phyloP scores from a whole-genome alignment of 2,797 vertebrate species.

The Hippocampus kuda region DNA sequence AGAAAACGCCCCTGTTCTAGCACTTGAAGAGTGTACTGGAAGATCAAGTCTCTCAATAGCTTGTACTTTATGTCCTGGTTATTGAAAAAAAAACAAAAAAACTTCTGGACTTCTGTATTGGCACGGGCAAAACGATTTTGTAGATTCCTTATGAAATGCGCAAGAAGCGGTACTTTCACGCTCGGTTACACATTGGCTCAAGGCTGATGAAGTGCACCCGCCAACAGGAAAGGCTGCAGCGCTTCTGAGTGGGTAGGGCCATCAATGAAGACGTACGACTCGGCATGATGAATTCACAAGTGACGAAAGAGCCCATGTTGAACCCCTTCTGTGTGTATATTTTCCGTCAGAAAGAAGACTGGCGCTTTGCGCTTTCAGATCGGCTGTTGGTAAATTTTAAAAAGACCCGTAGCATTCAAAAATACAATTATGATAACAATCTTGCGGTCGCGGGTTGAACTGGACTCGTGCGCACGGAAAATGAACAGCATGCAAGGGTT shows the following conservation, averaged over 20 bases:
- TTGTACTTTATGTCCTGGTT: neutral
- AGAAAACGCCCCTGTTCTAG: too few relatives aligned
- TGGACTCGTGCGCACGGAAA: conserved; percentile 15
- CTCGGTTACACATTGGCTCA: conserved; percentile 51
- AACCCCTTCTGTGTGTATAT: neutral
- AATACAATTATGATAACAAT: too few relatives aligned
- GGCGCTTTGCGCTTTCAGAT: neutral
- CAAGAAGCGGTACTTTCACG: conserved; percentile 56
- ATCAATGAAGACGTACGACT: neutral
- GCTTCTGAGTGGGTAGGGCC: conserved; percentile 34
- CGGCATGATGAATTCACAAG: neutral
- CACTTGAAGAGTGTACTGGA: too few relatives aligned
- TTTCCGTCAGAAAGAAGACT: neutral
- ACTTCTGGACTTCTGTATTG: conserved; percentile 3
- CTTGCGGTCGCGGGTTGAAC: too few relatives aligned
- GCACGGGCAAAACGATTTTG: conserved; percentile 24
- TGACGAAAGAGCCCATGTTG: neutral
- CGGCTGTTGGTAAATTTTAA: too few relatives aligned
- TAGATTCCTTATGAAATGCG: conserved; percentile 53
- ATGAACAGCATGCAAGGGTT: conserved; percentile 24
- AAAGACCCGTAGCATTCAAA: too few relatives aligned
- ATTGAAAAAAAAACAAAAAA: conserved; percentile 3
- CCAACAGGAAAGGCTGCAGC: conserved; percentile 56
- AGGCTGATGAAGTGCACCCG: conserved; percentile 56
- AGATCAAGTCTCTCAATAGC: neutral